A percentile compares a stretch with the other conserved stretches of the same genome.
phyloP scores from a whole-genome alignment of 2,888 invertebrate genomes.

The Nomada hirtipes region DNA sequence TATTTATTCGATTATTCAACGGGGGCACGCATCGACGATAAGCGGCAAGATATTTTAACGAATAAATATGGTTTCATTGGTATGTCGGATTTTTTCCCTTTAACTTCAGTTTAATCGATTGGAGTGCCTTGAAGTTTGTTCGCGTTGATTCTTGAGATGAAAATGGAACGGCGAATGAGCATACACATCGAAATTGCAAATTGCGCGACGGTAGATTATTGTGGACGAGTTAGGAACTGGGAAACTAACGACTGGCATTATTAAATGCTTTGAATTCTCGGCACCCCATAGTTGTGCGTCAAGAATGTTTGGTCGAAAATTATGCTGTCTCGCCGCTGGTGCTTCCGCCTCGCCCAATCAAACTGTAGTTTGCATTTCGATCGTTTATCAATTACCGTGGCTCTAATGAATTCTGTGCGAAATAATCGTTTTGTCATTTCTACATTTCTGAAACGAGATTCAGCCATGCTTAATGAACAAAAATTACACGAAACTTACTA shows the following conservation, averaged over 20 bases:
- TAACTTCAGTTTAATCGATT: neutral
- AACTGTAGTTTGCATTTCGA: slow-evolving; percentile 26
- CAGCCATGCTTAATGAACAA: neutral
- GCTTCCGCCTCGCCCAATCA: neutral
- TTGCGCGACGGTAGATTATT: slow-evolving; percentile 5
- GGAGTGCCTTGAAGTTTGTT: too few species aligned
- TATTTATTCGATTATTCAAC: neutral
- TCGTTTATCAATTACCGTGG: neutral
- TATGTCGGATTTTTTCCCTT: neutral
- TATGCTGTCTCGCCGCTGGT: neutral
- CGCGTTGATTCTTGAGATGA: neutral
- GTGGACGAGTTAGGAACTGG: slow-evolving; percentile 23
- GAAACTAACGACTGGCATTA: slow-evolving; percentile 17
- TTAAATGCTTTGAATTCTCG: slow-evolving; percentile 32
- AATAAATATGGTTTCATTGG: neutral
- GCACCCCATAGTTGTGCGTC: neutral
- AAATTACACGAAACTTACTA: neutral
- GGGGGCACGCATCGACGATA: neutral
- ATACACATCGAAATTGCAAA: neutral
- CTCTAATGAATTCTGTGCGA: neutral
- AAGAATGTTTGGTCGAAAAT: slow-evolving; percentile 28
- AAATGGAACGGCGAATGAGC: neutral
- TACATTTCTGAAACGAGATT: neutral
- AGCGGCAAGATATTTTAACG: neutral
- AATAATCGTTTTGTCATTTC: neutral